Conservation (phyloP, 2,113 vertebrate genomes). For the Lampris megalopsis region DNA sequence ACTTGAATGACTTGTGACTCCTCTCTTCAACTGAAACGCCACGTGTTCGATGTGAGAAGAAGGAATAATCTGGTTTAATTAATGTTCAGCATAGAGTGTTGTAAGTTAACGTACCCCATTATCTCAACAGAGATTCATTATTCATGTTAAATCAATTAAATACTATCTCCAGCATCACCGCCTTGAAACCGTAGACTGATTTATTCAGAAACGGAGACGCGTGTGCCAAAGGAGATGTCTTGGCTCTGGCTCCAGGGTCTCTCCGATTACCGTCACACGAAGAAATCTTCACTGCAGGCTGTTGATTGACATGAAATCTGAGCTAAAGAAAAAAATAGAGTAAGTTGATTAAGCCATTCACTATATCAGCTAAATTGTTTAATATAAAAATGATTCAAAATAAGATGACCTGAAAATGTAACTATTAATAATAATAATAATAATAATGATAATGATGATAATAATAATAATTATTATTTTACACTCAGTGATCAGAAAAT, state of each 20-base stretch:
- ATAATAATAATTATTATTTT: too few species aligned
- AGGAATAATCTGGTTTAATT: conserved; percentile 79
- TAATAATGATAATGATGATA: too few species aligned
- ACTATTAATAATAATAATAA: too few species aligned
- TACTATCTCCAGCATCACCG: conserved; percentile 71
- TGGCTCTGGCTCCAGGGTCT: conserved; percentile 25
- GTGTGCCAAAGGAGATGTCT: conserved; percentile 11
- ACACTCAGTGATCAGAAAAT: too few species aligned
- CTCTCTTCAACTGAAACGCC: too few species aligned
- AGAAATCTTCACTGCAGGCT: conserved; percentile 76
- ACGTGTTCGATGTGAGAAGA: background rate
- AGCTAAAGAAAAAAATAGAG: conserved; percentile 20
- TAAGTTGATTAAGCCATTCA: background rate
- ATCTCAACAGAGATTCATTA: conserved; percentile 77
- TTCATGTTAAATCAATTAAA: conserved; percentile 79
- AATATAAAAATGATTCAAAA: too few species aligned
- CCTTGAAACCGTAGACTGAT: conserved; percentile 75
- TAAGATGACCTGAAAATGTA: too few species aligned
- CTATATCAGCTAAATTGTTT: too few species aligned
- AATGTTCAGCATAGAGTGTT: conserved; percentile 77
- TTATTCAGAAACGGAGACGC: conserved; percentile 73
- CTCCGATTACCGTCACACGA: conserved; percentile 70
- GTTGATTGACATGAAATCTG: conserved; percentile 68
- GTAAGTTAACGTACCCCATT: conserved; percentile 74
- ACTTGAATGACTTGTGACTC: too few species aligned